phyloP scores from a whole-genome alignment of 2,888 invertebrate genomes.

The Hylaea fasciaria region DNA sequence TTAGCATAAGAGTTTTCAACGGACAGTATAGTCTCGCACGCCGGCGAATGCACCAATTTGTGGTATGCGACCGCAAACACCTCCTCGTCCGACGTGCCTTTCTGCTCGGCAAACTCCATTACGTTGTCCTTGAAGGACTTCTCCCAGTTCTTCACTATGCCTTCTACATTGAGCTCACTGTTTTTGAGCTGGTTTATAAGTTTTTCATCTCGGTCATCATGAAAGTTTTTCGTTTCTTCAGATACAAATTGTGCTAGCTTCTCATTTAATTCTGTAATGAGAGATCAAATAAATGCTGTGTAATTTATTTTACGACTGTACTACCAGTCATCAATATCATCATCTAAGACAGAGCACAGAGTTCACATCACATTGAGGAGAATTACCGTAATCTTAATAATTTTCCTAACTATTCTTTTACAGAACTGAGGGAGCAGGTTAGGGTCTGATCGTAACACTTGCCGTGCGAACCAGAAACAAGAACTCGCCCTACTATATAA shows the following conservation, averaged over 20 bases:
- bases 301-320: too few relatives aligned
- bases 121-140: constrained; percentile 92
- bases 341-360: too few relatives aligned
- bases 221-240: constrained; percentile 87
- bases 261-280: constrained; percentile 82
- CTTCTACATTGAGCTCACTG: constrained; percentile 89
- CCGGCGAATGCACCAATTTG: constrained; percentile 92
- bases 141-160: constrained; percentile 91
- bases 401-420: too few relatives aligned
- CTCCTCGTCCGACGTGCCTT: constrained; percentile 78
- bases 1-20: constrained; percentile 95
- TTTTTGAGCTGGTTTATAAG: constrained; percentile 86
- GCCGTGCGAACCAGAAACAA: too few relatives aligned
- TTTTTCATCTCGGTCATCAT: constrained; percentile 87
- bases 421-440: too few relatives aligned
- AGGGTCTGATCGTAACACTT: too few relatives aligned
- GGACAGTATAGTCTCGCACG: constrained; percentile 93
- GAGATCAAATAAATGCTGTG: background rate
- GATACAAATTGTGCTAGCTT: constrained; percentile 87
- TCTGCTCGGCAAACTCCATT: constrained; percentile 92
- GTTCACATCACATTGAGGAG: too few relatives aligned
- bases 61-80: constrained; percentile 94
- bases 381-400: too few relatives aligned
- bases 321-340: too few relatives aligned
- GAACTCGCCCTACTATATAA: too few relatives aligned